Conservation (phyloP, 2,797 vertebrate species). For the Anguilla megastoma region DNA sequence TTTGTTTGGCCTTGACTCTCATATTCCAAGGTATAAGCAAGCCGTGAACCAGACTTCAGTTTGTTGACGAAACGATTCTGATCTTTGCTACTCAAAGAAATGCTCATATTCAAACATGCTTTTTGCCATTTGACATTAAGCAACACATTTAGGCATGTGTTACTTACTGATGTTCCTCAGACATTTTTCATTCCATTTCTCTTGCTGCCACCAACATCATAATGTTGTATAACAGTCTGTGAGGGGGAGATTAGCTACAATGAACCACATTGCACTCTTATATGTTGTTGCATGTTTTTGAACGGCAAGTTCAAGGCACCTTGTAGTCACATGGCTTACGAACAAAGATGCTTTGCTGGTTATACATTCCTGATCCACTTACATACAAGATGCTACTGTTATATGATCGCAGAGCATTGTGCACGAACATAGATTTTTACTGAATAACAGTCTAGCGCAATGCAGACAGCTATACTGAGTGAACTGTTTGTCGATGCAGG, state of each 20-base stretch:
- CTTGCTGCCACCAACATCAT: neutral
- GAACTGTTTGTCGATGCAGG: constrained; percentile 36
- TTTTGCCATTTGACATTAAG: neutral
- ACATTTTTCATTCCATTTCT: neutral
- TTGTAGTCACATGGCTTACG: neutral
- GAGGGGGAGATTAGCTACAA: neutral
- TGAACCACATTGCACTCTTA: neutral
- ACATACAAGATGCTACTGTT: neutral
- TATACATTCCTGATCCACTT: neutral
- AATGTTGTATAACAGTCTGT: neutral
- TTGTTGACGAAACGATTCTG: neutral
- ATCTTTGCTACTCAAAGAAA: neutral
- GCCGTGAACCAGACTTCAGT: neutral
- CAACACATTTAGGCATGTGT: neutral
- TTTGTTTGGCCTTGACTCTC: neutral
- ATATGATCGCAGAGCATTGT: neutral
- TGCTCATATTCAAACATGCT: neutral
- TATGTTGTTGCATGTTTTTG: neutral
- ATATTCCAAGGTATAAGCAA: neutral
- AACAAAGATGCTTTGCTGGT: neutral
- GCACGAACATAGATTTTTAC: neutral
- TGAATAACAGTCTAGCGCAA: neutral
- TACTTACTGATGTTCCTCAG: neutral
- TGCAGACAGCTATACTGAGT: constrained; percentile 31
- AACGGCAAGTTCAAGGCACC: neutral